phyloP scores from a whole-genome alignment of 1,140 invertebrate genomes.

The Ips nitidus region DNA sequence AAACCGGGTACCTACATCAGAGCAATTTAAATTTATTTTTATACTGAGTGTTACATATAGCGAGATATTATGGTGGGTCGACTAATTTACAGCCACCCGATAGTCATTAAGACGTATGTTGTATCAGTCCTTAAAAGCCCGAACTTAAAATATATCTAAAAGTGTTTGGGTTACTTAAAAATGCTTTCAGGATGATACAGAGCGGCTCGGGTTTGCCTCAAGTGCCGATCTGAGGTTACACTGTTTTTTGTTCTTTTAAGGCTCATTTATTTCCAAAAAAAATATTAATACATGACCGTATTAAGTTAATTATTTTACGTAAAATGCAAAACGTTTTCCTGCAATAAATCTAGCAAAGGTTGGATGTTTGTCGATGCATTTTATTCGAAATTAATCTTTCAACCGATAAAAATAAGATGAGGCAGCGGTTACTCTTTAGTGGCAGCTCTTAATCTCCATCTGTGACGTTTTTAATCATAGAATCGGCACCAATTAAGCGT shows the following conservation, averaged over 20 bases:
- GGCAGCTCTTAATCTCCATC: conserved; percentile 26
- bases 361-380: conserved; percentile 23
- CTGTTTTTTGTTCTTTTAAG: conserved; percentile 8
- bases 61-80: background rate
- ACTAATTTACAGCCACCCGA: conserved; percentile 21
- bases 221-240: conserved; percentile 43
- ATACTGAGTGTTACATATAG: background rate
- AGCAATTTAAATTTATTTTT: background rate
- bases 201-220: conserved; percentile 30
- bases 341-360: conserved; percentile 21
- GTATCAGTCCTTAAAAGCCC: conserved; percentile 30
- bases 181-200: conserved; percentile 42
- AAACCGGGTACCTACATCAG: too few relatives aligned
- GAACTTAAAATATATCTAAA: conserved; percentile 45
- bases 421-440: background rate
- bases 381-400: conserved; percentile 28
- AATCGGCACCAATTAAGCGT: conserved; percentile 33
- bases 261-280: background rate
- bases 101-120: conserved; percentile 23
- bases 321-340: conserved; percentile 17
- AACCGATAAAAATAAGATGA: conserved; percentile 19
- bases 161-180: conserved; percentile 48
- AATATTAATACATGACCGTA: conserved; percentile 1
- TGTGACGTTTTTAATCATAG: conserved; percentile 32
- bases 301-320: conserved; percentile 16